phyloP scores from a whole-genome alignment of 2,888 invertebrate genomes.

The Bursaphelenchus okinawaensis region DNA sequence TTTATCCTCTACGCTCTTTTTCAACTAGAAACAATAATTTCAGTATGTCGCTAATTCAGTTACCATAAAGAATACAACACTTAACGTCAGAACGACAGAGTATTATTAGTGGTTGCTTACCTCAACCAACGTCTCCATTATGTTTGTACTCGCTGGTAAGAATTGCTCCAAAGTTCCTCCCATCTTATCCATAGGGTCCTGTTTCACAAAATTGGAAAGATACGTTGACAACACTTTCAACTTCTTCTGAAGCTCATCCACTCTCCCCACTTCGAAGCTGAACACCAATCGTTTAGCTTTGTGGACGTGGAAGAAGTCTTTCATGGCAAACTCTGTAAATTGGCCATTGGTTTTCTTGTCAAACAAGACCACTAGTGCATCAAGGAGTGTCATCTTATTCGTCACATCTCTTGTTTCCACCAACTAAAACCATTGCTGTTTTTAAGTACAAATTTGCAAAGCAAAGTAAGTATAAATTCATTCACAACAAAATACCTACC shows the following conservation, averaged over 20 bases:
- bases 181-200: background rate
- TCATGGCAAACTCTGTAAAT: slow-evolving; percentile 17
- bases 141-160: slow-evolving; percentile 2
- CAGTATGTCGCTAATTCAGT: no score
- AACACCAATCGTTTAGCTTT: slow-evolving; percentile 21
- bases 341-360: slow-evolving; percentile 70
- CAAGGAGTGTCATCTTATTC: slow-evolving; percentile 82
- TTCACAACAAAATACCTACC: slow-evolving; percentile 61
- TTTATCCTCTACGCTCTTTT: slow-evolving; percentile 22
- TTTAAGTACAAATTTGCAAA: background rate
- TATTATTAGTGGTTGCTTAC: background rate
- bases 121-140: slow-evolving; percentile 16
- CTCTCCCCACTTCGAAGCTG: slow-evolving; percentile 11
- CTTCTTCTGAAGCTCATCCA: slow-evolving; percentile 18
- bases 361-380: slow-evolving; percentile 80
- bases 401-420: slow-evolving; percentile 73
- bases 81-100: background rate
- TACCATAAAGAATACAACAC: no score
- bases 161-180: background rate
- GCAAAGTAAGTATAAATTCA: background rate
- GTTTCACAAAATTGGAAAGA: background rate
- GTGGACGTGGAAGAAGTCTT: slow-evolving; percentile 28
- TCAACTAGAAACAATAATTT: slow-evolving; percentile 17
- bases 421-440: slow-evolving; percentile 57
- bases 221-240: background rate